Percentiles rank a stretch among this genome's conserved stretches.
These are phyloP conservation scores for Cepaea nemoralis DNA, from an alignment of 1,140 invertebrate species.

Conservation along the genomic window DNA sequence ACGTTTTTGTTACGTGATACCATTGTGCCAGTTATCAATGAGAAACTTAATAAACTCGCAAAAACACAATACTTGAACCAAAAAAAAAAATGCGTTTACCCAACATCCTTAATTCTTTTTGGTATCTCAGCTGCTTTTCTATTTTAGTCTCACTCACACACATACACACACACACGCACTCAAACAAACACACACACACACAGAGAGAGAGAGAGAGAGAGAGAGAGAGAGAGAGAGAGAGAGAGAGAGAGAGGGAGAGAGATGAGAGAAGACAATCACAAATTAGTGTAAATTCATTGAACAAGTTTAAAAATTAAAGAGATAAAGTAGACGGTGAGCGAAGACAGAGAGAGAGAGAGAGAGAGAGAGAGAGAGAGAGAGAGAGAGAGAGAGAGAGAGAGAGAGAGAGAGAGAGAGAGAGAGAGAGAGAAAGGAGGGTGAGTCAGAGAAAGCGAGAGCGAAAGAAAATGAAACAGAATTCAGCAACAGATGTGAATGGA, in stretches of 20 bases:
- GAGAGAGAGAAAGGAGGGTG: background rate
- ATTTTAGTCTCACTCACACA: background rate
- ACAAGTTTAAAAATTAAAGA: background rate
- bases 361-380: too few species aligned
- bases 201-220: background rate
- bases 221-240: background rate
- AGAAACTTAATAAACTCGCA: slow-evolving; percentile 5
- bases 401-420: background rate
- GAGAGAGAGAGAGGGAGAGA: too few species aligned
- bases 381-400: slow-evolving; percentile 4
- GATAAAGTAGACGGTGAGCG: too few species aligned
- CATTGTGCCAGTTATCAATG: too few species aligned
- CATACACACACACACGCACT: too few species aligned
- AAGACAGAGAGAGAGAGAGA: background rate
- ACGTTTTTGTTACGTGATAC: too few species aligned
- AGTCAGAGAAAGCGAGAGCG: background rate
- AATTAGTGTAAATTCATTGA: too few species aligned
- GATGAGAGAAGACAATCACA: too few species aligned
- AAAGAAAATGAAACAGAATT: slow-evolving; percentile 2
- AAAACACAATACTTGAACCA: background rate
- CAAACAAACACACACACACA: too few species aligned
- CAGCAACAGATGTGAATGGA: background rate
- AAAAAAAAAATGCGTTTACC: background rate
- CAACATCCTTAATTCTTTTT: background rate
- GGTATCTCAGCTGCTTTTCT: background rate